phyloP scores from a whole-genome alignment of 2,888 invertebrate species.

The Abrostola triplasia region DNA sequence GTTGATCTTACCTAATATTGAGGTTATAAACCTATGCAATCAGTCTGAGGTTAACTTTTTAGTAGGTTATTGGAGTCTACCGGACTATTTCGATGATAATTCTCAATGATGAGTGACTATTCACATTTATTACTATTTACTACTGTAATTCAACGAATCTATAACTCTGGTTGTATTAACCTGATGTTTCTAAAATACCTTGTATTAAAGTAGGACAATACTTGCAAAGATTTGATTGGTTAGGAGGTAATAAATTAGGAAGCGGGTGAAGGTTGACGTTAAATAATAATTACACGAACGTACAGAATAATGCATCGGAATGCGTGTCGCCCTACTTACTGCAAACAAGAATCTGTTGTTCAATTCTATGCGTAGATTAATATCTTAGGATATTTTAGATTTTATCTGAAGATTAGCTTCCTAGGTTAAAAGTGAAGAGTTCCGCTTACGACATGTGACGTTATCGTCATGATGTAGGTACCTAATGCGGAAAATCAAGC shows the following conservation, averaged over 20 bases:
- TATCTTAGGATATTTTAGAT: neutral
- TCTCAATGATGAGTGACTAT: too few relatives aligned
- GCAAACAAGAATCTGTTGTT: neutral
- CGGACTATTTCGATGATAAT: too few relatives aligned
- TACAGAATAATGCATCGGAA: slow-evolving; percentile 43
- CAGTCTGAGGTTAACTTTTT: too few relatives aligned
- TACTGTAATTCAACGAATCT: too few relatives aligned
- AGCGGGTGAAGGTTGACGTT: slow-evolving; percentile 46
- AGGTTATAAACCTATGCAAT: too few relatives aligned
- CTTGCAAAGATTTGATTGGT: slow-evolving; percentile 5
- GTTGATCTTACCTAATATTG: too few relatives aligned
- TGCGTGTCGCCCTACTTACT: slow-evolving; percentile 35
- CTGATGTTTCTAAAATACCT: neutral
- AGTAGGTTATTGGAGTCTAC: too few relatives aligned
- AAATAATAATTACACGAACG: slow-evolving; percentile 43
- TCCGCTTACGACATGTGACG: too few relatives aligned
- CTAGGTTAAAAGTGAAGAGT: neutral
- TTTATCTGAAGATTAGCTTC: neutral
- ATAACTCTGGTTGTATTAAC: neutral
- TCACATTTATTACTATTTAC: too few relatives aligned
- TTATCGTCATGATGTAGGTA: too few relatives aligned
- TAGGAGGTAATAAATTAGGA: slow-evolving; percentile 29
- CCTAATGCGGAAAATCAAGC: too few relatives aligned
- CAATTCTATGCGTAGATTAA: neutral
- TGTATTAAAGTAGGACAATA: slow-evolving; percentile 8